Base-by-base conservation (phyloP, 2,113 vertebrate species). In the Puffinus mauretanicus region DNA sequence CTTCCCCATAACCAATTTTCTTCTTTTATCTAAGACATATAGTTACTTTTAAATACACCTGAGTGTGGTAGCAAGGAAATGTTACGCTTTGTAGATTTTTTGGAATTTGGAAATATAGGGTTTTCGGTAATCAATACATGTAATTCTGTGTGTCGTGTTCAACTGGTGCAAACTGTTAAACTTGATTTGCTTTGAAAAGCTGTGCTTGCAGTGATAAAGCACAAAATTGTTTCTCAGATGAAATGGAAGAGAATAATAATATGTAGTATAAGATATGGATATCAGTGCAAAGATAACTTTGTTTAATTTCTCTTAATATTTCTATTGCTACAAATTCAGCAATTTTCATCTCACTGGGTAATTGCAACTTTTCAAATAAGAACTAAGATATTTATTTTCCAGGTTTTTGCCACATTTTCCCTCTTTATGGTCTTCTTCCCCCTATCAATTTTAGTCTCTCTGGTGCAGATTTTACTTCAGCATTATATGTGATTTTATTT, bases 221-320 rank as follows among this genome's bases (percentile, higher is more conserved):
- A 75, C 78, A 93, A 96, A 97, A 97, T 83, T 93, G 57, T 96
- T 98, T 96, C 91, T 96, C 92, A 97, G 97, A 97, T 97, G 86
- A 97, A 94, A 96, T 22, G 67, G 66, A 97, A 97, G 88, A 97
- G 92, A 96, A 49, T 17, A 49, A 49, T n/a, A 49, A 15, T 93
- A 94, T 93, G 97, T 95, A 88, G 81, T 94, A 90, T 97, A 96
- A 97, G 97, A 97, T 94, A 97, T 86, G 76, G 94, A 93, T 97
- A 96, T 94, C 91, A 94, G 54, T 93, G 66, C 69, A 92, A 85
- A 97, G 95, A 97, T 92, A 97, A 97, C 89, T 69, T 93, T 91
- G 65, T 96, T 97, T 97, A 97, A 97, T 97, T 97, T 97, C 90
- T 97, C 82, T 96, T 97, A 97, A 96, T 97, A 97, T 96, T 97